Percentiles rank a stretch among this genome's conserved stretches.
Evolutionary conservation across 2,797 vertebrate genomes (phyloP).

Genomic region (Anabacerthia variegaticeps): DNA sequence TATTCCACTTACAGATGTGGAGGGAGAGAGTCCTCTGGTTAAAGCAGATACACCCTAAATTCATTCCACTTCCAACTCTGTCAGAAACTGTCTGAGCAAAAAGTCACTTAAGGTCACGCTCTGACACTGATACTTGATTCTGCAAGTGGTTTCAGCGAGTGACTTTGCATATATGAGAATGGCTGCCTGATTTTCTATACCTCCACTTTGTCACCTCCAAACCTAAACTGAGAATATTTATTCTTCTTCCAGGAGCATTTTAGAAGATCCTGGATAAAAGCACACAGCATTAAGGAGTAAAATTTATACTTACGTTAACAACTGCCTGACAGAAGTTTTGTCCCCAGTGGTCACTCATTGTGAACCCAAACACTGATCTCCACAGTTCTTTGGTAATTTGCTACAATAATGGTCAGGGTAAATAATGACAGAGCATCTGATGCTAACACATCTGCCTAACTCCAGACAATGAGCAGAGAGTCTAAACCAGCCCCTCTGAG

Average conservation of each 20-base stretch:
- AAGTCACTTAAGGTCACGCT: background rate
- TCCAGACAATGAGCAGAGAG: background rate
- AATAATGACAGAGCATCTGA: background rate
- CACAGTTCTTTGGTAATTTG: background rate
- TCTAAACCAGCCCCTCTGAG: background rate
- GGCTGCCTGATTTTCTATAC: background rate
- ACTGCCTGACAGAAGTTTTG: background rate
- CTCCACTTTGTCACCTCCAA: background rate
- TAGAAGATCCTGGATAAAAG: background rate
- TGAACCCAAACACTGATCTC: background rate
- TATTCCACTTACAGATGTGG: background rate
- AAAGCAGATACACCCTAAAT: background rate
- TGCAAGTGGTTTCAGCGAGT: background rate
- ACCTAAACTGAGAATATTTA: background rate
- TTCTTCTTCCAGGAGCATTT: background rate
- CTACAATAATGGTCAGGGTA: background rate
- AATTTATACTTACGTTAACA: background rate
- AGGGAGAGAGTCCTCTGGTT: background rate
- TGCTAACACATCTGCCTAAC: background rate
- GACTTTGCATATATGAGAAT: background rate
- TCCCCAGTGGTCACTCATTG: background rate
- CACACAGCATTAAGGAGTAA: fast-evolving
- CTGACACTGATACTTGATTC: fast-evolving
- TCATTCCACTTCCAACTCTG: background rate
- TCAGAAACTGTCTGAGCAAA: background rate